These are phyloP conservation scores for Montipora foliosa DNA, from an alignment of 64 coral and sea anemone species.

Conservation along the genomic window DNA sequence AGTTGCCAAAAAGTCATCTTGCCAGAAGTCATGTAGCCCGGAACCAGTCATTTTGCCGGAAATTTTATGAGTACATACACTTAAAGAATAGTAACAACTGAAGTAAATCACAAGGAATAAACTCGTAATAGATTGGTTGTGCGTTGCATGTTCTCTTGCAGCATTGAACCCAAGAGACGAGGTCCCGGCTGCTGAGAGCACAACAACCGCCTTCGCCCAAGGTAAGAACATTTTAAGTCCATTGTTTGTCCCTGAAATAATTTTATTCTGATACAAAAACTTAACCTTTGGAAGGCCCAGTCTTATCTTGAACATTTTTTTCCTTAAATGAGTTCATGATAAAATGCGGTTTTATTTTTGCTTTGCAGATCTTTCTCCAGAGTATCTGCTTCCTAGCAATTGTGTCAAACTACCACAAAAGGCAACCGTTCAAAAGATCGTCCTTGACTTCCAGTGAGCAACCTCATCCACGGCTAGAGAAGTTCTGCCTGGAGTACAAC, in stretches of 20 bases:
- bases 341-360: too few relatives aligned
- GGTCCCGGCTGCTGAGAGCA: neutral
- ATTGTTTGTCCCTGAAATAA: neutral
- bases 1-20: too few relatives aligned
- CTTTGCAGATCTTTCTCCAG: too few relatives aligned
- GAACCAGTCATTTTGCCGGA: too few relatives aligned
- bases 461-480: too few relatives aligned
- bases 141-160: neutral
- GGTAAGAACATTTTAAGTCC: neutral
- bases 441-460: too few relatives aligned
- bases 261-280: neutral
- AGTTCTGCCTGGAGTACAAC: neutral
- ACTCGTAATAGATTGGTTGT: slow-evolving; percentile 9
- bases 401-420: neutral
- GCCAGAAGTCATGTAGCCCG: too few relatives aligned
- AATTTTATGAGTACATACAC: too few relatives aligned
- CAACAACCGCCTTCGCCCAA: neutral
- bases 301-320: neutral
- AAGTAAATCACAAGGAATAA: slow-evolving; percentile 41
- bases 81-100: slow-evolving; percentile 8
- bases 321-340: too few relatives aligned
- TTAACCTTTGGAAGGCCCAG: neutral
- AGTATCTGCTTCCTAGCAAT: neutral
- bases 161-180: neutral
- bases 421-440: too few relatives aligned